phyloP scores from a whole-genome alignment of 2,113 vertebrate genomes.

The Corythaixoides concolor region DNA sequence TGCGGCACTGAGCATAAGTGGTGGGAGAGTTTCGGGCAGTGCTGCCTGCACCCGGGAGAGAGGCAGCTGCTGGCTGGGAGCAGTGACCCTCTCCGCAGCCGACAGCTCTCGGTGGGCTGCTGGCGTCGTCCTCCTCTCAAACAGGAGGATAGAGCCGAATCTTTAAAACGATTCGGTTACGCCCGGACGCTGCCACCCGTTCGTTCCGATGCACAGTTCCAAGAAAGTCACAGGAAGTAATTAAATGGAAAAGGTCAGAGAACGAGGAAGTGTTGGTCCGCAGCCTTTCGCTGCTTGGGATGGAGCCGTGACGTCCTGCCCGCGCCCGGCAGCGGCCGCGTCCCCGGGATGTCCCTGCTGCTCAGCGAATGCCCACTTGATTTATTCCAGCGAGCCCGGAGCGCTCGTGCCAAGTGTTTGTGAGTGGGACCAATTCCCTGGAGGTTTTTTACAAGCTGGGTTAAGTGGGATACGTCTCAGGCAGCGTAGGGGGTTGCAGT shows the following conservation, averaged over 20 bases:
- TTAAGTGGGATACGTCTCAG: not conserved
- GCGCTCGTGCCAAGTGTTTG: not conserved
- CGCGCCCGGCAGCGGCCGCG: not conserved
- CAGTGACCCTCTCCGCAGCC: not conserved
- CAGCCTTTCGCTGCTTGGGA: constrained; percentile 45
- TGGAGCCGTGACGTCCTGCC: constrained; percentile 7
- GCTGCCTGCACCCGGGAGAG: not conserved
- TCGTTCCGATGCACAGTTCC: constrained; percentile 28
- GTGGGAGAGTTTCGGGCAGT: not conserved
- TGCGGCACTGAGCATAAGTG: accelerated
- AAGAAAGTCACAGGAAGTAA: constrained; percentile 82
- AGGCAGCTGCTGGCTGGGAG: not conserved
- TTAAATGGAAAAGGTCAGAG: constrained; percentile 80
- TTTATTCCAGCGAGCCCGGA: not conserved
- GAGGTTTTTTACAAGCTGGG: not conserved
- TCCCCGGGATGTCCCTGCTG: not conserved
- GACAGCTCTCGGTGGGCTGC: not conserved
- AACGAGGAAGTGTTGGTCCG: constrained; percentile 76
- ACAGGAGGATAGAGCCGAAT: not conserved
- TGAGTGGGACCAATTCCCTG: not conserved
- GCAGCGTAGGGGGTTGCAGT: not conserved
- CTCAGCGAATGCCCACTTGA: accelerated
- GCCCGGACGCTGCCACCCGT: constrained; percentile 5
- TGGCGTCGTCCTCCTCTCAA: not conserved
- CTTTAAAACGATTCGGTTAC: not conserved